A percentile compares a stretch with the other conserved stretches of the same genome.
These are phyloP conservation scores for Ophion ellenae DNA, from an alignment of 2,888 invertebrate species.

Conservation along the genomic window DNA sequence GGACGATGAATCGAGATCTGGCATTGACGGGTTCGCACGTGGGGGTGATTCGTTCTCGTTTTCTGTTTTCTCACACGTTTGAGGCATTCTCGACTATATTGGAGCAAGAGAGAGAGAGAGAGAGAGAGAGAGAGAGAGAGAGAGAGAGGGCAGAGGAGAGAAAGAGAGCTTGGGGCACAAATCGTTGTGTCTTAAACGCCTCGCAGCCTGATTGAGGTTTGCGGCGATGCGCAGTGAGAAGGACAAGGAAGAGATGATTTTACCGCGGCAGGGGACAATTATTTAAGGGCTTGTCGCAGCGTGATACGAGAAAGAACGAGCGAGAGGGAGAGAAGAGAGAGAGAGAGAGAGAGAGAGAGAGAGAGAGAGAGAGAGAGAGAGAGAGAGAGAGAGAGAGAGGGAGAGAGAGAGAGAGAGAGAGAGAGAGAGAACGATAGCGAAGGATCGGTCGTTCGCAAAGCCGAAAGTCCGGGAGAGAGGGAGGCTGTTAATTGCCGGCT, in stretches of 20 bases:
- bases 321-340: conserved; percentile 63
- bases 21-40: conserved; percentile 66
- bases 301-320: conserved; percentile 50
- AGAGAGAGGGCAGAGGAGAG: background rate
- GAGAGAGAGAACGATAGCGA: conserved; percentile 52
- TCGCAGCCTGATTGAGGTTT: conserved; percentile 56
- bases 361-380: conserved; percentile 46
- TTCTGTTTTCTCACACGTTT: conserved; percentile 58
- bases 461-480: conserved; percentile 77
- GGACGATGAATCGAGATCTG: conserved; percentile 66
- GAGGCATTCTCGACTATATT: conserved; percentile 18
- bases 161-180: conserved; percentile 62
- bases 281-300: conserved; percentile 79
- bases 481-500: conserved; percentile 83
- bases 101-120: background rate
- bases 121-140: background rate
- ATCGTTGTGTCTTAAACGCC: conserved; percentile 81
- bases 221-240: conserved; percentile 66
- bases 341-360: conserved; percentile 53
- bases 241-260: conserved; percentile 61
- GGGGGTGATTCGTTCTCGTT: conserved; percentile 64
- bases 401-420: conserved; percentile 53
- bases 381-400: no score
- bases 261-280: conserved; percentile 78
- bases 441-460: conserved; percentile 60